Conservation (phyloP, 2,888 invertebrate species). For the Drosophila quinaria region DNA sequence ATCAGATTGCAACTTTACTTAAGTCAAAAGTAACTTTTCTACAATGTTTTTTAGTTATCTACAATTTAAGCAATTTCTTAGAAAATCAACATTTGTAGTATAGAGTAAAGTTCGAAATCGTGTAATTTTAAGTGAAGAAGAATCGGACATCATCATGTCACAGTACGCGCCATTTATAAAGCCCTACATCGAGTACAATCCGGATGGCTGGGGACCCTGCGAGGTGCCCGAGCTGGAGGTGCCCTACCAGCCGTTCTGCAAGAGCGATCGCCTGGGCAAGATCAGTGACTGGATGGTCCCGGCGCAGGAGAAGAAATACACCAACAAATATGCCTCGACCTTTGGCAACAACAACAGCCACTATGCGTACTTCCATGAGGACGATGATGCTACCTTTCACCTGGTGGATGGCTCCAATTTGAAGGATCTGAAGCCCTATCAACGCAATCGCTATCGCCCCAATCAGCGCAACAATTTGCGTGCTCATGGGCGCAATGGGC, state of each 20-base stretch:
- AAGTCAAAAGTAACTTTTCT: background rate
- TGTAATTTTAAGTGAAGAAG: background rate
- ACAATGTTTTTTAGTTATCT: too few relatives aligned
- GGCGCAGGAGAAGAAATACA: slow-evolving; percentile 96
- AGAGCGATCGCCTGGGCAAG: slow-evolving; percentile 99
- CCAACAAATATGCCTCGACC: slow-evolving; percentile 95
- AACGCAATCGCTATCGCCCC: slow-evolving; percentile 95
- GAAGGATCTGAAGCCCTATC: slow-evolving; percentile 94
- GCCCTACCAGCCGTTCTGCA: slow-evolving; percentile 99
- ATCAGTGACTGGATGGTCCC: slow-evolving; percentile 99
- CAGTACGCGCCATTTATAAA: slow-evolving; percentile 78
- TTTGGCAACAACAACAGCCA: slow-evolving; percentile 97
- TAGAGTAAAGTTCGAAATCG: slow-evolving; percentile 8
- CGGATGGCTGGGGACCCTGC: slow-evolving; percentile 97
- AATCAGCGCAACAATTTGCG: slow-evolving; percentile 88
- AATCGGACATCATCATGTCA: slow-evolving; percentile 42
- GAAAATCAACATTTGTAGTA: slow-evolving; percentile 11
- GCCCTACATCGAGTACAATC: slow-evolving; percentile 84
- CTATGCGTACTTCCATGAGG: slow-evolving; percentile 99
- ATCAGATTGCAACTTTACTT: background rate
- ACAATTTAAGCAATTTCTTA: background rate
- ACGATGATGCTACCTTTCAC: slow-evolving; percentile 99
- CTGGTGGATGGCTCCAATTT: slow-evolving; percentile 94
- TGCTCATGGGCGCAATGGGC: slow-evolving; percentile 87
- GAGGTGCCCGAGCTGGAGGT: slow-evolving; percentile 91